phyloP scores from a whole-genome alignment of 2,797 vertebrate species.

The Lepus townsendii region DNA sequence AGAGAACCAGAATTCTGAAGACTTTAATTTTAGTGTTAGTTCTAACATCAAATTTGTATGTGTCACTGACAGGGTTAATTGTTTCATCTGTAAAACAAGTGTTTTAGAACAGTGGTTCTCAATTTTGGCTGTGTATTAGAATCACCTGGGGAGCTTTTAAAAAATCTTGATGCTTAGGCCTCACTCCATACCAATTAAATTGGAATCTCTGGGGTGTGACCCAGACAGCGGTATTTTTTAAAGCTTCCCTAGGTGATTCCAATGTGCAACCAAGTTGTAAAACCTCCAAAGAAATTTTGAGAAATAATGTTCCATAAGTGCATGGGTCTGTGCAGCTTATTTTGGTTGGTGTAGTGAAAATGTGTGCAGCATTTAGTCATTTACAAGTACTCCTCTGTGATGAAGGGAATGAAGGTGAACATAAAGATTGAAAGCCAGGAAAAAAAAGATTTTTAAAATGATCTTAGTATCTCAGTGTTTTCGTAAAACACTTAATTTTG shows the following conservation, averaged over 20 bases:
- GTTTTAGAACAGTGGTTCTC: slow-evolving; percentile 72
- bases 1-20: slow-evolving; percentile 33
- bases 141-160: slow-evolving; percentile 70
- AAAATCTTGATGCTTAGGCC: slow-evolving; percentile 57
- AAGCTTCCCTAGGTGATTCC: slow-evolving; percentile 60
- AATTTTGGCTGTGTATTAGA: slow-evolving; percentile 67
- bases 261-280: slow-evolving; percentile 66
- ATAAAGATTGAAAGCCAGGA: slow-evolving; percentile 32
- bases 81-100: slow-evolving; percentile 70
- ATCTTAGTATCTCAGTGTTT: slow-evolving; percentile 51
- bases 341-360: slow-evolving; percentile 44
- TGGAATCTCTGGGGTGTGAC: slow-evolving; percentile 76
- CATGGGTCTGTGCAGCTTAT: not conserved
- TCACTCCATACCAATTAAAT: slow-evolving; percentile 73
- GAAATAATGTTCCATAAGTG: slow-evolving; percentile 16
- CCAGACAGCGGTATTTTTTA: slow-evolving; percentile 51
- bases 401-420: not conserved
- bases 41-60: slow-evolving; percentile 39
- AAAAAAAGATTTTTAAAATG: not conserved
- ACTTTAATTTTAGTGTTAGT: slow-evolving; percentile 60
- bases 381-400: not conserved
- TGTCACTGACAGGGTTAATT: slow-evolving; percentile 72
- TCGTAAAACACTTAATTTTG: slow-evolving; percentile 63
- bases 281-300: slow-evolving; percentile 68
- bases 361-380: not conserved